Evolutionary conservation across 2,888 invertebrate species (phyloP).

Genomic region (Lymantria dispar): DNA sequence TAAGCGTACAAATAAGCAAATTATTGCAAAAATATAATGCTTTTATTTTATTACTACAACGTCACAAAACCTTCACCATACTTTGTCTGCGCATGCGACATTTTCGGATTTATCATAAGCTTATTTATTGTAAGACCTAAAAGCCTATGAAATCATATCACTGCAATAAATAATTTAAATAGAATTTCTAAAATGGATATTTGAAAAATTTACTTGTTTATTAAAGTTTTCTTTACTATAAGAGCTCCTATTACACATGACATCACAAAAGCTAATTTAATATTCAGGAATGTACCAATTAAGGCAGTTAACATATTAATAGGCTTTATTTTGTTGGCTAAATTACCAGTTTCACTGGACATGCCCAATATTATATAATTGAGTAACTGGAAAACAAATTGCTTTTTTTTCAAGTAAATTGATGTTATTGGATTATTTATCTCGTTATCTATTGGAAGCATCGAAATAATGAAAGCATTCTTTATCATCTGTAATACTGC

Average conservation of each 20-base stretch:
- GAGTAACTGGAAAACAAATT: no score
- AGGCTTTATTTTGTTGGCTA: not conserved
- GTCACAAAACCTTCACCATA: conserved; percentile 72
- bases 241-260: conserved; percentile 62
- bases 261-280: conserved; percentile 78
- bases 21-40: conserved; percentile 63
- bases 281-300: conserved; percentile 72
- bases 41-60: conserved; percentile 52
- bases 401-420: no score
- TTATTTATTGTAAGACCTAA: conserved; percentile 26
- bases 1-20: conserved; percentile 72
- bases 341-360: not conserved
- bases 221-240: conserved; percentile 38
- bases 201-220: conserved; percentile 43
- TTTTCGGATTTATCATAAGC: conserved; percentile 41
- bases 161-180: conserved; percentile 29
- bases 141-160: conserved; percentile 36
- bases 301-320: conserved; percentile 7
- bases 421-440: no score
- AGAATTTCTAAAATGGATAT: conserved; percentile 38
- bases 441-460: no score
- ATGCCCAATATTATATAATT: not conserved
- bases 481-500: no score
- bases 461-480: no score
- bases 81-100: conserved; percentile 67